Evolutionary conservation across 2,797 vertebrate genomes (phyloP).

Genomic region (Diplodus sargus): DNA sequence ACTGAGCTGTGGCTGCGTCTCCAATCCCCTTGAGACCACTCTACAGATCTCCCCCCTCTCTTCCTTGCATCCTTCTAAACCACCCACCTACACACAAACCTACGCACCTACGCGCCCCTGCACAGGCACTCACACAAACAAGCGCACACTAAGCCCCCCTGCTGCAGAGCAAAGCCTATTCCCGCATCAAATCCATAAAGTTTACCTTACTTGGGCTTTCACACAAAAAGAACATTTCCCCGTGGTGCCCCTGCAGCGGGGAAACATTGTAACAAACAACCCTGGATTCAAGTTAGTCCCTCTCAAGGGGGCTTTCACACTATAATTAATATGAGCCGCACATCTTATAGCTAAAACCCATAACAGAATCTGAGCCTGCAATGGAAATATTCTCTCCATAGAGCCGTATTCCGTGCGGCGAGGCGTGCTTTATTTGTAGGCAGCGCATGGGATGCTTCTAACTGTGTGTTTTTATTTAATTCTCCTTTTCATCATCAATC

Average conservation of each 20-base stretch:
- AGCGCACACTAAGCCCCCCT: slow-evolving; percentile 51
- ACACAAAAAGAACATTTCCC: slow-evolving; percentile 69
- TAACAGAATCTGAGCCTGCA: slow-evolving; percentile 1
- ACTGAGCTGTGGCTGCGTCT: slow-evolving; percentile 68
- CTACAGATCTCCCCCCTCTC: slow-evolving; percentile 17
- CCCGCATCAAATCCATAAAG: slow-evolving; percentile 78
- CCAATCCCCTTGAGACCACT: slow-evolving; percentile 64
- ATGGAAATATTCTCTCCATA: slow-evolving; percentile 26
- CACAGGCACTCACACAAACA: slow-evolving; percentile 48
- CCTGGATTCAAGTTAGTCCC: slow-evolving; percentile 42
- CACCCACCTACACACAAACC: slow-evolving; percentile 51
- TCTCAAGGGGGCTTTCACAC: slow-evolving; percentile 56
- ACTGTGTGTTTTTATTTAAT: slow-evolving; percentile 46
- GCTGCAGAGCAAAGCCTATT: slow-evolving; percentile 67
- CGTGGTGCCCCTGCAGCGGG: slow-evolving; percentile 41
- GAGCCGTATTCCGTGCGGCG: slow-evolving; percentile 35
- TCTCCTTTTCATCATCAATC: slow-evolving; percentile 47
- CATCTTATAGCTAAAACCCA: slow-evolving; percentile 53
- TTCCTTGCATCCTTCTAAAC: slow-evolving; percentile 40
- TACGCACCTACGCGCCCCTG: slow-evolving; percentile 16
- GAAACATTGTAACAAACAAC: slow-evolving; percentile 55
- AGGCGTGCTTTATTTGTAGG: slow-evolving; percentile 43
- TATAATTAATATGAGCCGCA: slow-evolving; percentile 67
- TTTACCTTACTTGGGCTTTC: slow-evolving; percentile 64
- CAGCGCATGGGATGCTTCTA: slow-evolving; percentile 20